Conservation (phyloP, 2,113 vertebrate species). For the Phrynosoma blainvillii region DNA sequence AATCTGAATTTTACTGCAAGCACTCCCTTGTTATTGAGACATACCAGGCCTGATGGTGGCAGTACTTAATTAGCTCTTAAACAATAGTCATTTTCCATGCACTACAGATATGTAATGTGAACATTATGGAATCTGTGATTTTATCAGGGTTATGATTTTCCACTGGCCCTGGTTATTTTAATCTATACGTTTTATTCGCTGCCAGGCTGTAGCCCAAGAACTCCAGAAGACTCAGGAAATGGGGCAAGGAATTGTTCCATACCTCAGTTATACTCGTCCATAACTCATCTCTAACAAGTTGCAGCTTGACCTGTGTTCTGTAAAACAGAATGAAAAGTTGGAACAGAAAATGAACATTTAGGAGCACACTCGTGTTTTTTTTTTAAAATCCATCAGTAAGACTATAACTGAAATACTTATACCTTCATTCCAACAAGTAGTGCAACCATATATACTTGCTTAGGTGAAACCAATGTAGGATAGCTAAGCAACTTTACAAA, state of each 20-base stretch:
- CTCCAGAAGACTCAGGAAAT: conserved; percentile 64
- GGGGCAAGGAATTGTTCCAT: conserved; percentile 69
- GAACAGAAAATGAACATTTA: conserved; percentile 57
- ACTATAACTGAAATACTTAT: neutral
- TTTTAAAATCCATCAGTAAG: conserved; percentile 39
- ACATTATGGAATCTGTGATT: conserved; percentile 45
- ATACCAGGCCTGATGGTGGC: conserved; percentile 12
- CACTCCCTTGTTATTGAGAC: conserved; percentile 33
- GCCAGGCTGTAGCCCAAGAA: conserved; percentile 63
- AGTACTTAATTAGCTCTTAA: conserved; percentile 49
- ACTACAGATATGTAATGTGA: conserved; percentile 48
- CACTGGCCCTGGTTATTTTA: conserved; percentile 55
- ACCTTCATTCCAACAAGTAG: conserved; percentile 16
- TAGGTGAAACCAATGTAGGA: neutral
- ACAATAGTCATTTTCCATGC: conserved; percentile 47
- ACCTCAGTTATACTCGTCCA: conserved; percentile 64
- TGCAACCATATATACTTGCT: neutral
- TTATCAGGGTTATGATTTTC: conserved; percentile 47
- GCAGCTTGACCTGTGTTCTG: conserved; percentile 68
- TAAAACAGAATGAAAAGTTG: conserved; percentile 68
- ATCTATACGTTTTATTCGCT: conserved; percentile 60
- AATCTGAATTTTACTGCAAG: conserved; percentile 2
- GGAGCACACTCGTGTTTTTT: conserved; percentile 25
- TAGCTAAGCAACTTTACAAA: neutral
- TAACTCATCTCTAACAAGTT: conserved; percentile 73